Percentiles rank a stretch among this genome's conserved stretches.
Conservation (phyloP, 2,888 invertebrate genomes). For the Troides helena region DNA sequence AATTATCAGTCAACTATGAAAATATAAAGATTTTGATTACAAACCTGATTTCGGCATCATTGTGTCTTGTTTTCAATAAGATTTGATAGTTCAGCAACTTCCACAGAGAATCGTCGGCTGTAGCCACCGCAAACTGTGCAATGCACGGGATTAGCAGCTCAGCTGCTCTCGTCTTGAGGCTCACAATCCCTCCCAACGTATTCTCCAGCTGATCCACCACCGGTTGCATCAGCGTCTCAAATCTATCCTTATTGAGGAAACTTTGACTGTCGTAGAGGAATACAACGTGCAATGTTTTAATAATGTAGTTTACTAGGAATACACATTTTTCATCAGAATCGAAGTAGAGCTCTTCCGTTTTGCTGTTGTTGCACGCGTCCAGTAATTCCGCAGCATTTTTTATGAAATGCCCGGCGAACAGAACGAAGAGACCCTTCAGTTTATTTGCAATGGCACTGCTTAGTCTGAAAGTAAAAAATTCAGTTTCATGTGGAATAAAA, state of each 20-base stretch:
- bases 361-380: slow-evolving; percentile 83
- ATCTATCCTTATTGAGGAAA: slow-evolving; percentile 91
- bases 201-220: slow-evolving; percentile 94
- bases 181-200: slow-evolving; percentile 81
- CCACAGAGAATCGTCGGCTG: slow-evolving; percentile 92
- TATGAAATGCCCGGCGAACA: slow-evolving; percentile 93
- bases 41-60: slow-evolving; percentile 84
- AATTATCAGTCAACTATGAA: background rate
- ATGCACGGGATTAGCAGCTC: slow-evolving; percentile 88
- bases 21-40: slow-evolving; percentile 3
- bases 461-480: slow-evolving; percentile 71
- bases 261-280: slow-evolving; percentile 91
- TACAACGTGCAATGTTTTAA: slow-evolving; percentile 87
- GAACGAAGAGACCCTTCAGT: slow-evolving; percentile 91
- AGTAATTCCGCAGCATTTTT: slow-evolving; percentile 89
- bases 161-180: slow-evolving; percentile 80
- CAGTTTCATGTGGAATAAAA: slow-evolving; percentile 6
- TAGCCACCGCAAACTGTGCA: slow-evolving; percentile 89
- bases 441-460: slow-evolving; percentile 89
- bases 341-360: slow-evolving; percentile 77
- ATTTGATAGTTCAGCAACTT: slow-evolving; percentile 95
- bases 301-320: slow-evolving; percentile 84
- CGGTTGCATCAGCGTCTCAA: slow-evolving; percentile 91
- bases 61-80: slow-evolving; percentile 90
- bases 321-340: slow-evolving; percentile 79